Percentiles rank a stretch among this genome's conserved stretches.
Conservation (phyloP, 2,888 invertebrate genomes). For the Cerastis leucographa region DNA sequence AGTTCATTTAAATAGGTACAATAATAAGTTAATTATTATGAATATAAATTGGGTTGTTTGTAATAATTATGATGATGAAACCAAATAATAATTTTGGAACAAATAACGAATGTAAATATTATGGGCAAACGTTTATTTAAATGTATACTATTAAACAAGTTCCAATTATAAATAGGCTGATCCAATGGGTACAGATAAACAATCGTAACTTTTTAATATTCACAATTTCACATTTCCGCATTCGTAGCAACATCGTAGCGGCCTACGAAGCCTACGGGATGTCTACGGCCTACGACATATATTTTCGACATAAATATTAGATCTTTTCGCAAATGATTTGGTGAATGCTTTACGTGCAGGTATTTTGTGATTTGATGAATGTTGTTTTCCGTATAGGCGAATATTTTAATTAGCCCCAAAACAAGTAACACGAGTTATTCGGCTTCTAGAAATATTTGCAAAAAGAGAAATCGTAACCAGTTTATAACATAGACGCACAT, state of each 20-base stretch:
- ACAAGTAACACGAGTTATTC: constrained; percentile 24
- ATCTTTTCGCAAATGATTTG: background rate
- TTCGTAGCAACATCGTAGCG: constrained; percentile 33
- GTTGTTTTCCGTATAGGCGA: background rate
- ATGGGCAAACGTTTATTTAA: background rate
- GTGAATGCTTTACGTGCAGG: background rate
- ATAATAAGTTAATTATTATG: background rate
- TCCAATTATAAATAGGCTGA: background rate
- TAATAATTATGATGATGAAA: background rate
- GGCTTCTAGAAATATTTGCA: constrained; percentile 1
- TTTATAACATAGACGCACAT: background rate
- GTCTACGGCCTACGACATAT: constrained; percentile 4
- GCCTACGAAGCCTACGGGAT: constrained; percentile 19
- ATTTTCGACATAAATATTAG: background rate
- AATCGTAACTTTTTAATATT: background rate
- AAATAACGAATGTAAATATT: background rate
- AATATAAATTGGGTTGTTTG: constrained; percentile 9
- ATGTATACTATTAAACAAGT: background rate
- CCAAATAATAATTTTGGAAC: background rate
- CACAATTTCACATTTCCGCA: background rate
- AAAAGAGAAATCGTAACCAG: constrained; percentile 45
- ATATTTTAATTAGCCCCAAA: background rate
- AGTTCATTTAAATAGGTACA: constrained; percentile 20
- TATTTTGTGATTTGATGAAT: constrained; percentile 9
- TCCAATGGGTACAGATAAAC: background rate